A percentile compares a stretch with the other conserved stretches of the same genome.
Conservation (phyloP, 2,113 vertebrate species). For the Semnopithecus entellus region DNA sequence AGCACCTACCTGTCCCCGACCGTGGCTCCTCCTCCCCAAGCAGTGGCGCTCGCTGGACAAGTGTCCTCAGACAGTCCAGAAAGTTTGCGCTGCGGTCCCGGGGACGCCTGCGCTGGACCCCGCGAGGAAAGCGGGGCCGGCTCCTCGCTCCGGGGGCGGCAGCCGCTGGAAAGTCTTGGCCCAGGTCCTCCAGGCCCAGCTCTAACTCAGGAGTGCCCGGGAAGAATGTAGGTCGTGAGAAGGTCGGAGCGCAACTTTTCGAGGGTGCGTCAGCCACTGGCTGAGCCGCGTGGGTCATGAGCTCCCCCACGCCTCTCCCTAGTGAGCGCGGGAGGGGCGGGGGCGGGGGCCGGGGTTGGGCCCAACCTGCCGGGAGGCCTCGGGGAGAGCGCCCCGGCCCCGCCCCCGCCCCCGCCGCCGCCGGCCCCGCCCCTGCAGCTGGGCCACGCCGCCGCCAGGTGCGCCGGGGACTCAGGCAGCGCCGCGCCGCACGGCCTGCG, state of each 20-base stretch:
- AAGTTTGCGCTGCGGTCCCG: conserved; percentile 27
- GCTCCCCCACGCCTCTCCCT: not conserved
- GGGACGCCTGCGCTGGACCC: not conserved
- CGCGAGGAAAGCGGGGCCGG: not conserved
- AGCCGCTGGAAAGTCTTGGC: not conserved
- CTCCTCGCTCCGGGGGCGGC: not conserved
- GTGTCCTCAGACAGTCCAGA: not conserved
- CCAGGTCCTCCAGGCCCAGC: not conserved
- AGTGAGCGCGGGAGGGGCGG: not conserved
- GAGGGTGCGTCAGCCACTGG: not conserved
- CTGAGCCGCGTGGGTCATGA: not conserved
- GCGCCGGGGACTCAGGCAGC: fast-evolving
- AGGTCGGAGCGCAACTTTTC: conserved; percentile 46
- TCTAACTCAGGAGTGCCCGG: not conserved
- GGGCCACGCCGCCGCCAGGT: conserved; percentile 12
- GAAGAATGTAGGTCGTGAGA: not conserved
- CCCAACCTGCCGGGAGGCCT: conserved; percentile 32
- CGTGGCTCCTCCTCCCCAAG: not conserved
- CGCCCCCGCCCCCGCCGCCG: not conserved
- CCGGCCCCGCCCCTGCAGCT: not conserved
- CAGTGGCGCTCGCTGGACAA: not conserved
- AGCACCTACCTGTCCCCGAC: conserved; percentile 46
- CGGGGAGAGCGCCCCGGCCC: not conserved
- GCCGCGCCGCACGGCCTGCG: fast-evolving
- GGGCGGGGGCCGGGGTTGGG: not conserved